A percentile compares a stretch with the other conserved stretches of the same genome.
Conservation (phyloP, 2,888 invertebrate species). For the Acrocera orbiculus region DNA sequence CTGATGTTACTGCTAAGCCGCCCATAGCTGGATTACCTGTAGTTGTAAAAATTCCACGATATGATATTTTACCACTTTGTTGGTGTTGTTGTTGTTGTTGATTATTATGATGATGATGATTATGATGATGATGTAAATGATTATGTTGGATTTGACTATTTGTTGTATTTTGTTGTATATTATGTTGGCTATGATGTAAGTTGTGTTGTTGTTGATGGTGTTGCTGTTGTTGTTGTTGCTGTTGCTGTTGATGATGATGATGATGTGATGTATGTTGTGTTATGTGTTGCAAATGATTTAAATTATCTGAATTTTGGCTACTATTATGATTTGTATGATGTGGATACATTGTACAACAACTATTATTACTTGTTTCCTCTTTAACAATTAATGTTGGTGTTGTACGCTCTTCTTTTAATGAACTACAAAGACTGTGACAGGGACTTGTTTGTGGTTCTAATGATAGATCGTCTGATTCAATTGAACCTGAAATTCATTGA, state of each 20-base stretch:
- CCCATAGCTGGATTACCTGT: conserved; percentile 36
- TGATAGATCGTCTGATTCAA: conserved; percentile 63
- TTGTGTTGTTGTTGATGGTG: conserved; percentile 18
- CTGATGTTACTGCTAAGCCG: conserved; percentile 16
- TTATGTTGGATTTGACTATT: conserved; percentile 14
- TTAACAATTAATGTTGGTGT: conserved; percentile 49
- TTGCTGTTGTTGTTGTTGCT: conserved; percentile 20
- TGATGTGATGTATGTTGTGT: conserved; percentile 16
- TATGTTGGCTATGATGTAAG: conserved; percentile 20
- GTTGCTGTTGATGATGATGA: conserved; percentile 20
- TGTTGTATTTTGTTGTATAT: conserved; percentile 20
- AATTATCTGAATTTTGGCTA: conserved; percentile 10
- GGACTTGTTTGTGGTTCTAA: conserved; percentile 40
- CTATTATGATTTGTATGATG: conserved; percentile 19
- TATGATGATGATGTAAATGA: conserved; percentile 26
- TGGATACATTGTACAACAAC: conserved; percentile 35
- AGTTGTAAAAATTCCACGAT: conserved; percentile 56
- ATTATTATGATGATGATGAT: conserved; percentile 24
- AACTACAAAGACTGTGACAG: conserved; percentile 35
- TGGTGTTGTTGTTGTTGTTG: conserved; percentile 31
- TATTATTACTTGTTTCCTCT: conserved; percentile 57
- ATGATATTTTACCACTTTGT: conserved; percentile 38
- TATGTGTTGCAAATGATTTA: conserved; percentile 12
- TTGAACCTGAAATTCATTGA: conserved; percentile 60
- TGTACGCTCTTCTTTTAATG: conserved; percentile 45